phyloP scores from a whole-genome alignment of 2,797 vertebrate genomes.

The Sebastolobus alascanus region DNA sequence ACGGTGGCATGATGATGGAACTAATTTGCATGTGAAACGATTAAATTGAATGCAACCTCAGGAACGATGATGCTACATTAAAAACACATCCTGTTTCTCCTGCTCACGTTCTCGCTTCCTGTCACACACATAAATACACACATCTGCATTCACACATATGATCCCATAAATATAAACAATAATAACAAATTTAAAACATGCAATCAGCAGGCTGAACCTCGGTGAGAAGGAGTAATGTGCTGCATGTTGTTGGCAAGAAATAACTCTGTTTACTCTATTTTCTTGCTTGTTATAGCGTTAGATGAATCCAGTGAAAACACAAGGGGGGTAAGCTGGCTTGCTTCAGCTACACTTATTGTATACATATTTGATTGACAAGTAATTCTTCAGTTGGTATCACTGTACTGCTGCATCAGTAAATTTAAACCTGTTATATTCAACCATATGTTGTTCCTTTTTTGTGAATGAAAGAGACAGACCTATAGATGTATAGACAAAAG shows the following conservation, averaged over 20 bases:
- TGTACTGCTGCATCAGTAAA: neutral
- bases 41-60: constrained; percentile 35
- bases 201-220: neutral
- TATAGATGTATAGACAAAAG: neutral
- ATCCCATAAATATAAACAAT: constrained; percentile 4
- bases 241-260: neutral
- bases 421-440: neutral
- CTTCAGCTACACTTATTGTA: neutral
- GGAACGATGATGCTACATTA: constrained; percentile 34
- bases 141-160: neutral
- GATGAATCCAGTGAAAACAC: neutral
- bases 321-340: neutral
- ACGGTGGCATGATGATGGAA: constrained; percentile 14
- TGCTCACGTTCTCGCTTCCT: neutral
- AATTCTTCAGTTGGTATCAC: neutral
- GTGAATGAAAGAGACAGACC: neutral
- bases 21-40: constrained; percentile 54
- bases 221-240: neutral
- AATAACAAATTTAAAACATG: neutral
- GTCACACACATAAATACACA: neutral
- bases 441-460: neutral
- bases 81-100: constrained; percentile 25
- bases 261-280: neutral
- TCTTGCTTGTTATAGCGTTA: neutral
- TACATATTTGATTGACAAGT: neutral